Evolutionary conservation across 2,888 invertebrate genomes (phyloP).

Genomic region (Ecliptopera silaceata): DNA sequence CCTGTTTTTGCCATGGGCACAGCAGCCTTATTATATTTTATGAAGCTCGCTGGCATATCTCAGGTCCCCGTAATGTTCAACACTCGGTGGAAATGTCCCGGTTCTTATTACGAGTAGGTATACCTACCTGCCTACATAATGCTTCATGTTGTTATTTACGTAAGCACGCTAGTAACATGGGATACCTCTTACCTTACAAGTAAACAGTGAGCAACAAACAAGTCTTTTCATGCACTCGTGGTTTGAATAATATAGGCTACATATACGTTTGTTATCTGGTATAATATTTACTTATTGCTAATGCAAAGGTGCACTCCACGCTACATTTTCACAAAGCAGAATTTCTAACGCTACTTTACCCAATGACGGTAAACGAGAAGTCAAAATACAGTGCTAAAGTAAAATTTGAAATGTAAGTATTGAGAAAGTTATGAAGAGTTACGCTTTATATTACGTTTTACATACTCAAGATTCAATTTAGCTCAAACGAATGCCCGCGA

Average conservation of each 20-base stretch:
- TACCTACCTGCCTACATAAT: slow-evolving; percentile 47
- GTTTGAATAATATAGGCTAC: neutral
- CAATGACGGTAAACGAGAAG: too few species aligned
- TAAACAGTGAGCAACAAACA: slow-evolving; percentile 1
- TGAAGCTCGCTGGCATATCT: slow-evolving; percentile 65
- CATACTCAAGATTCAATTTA: slow-evolving; percentile 28
- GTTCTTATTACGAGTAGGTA: slow-evolving; percentile 58
- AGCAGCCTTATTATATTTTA: slow-evolving; percentile 79
- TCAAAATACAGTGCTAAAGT: neutral
- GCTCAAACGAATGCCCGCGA: slow-evolving; percentile 28
- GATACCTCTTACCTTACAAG: slow-evolving; percentile 19
- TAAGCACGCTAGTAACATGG: slow-evolving; percentile 22
- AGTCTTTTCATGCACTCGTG: neutral
- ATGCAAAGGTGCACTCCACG: too few species aligned
- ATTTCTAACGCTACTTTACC: too few species aligned
- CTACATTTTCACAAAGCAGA: too few species aligned
- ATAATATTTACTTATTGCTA: too few species aligned
- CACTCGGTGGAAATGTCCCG: slow-evolving; percentile 59
- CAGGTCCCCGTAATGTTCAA: slow-evolving; percentile 62
- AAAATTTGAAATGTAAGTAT: neutral
- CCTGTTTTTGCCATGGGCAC: slow-evolving; percentile 59
- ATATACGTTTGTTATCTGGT: neutral
- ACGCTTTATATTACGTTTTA: neutral
- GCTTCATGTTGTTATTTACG: slow-evolving; percentile 54
- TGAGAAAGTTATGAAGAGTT: slow-evolving; percentile 8